phyloP scores from a whole-genome alignment of 1,140 invertebrate genomes.

The Radopholus similis region DNA sequence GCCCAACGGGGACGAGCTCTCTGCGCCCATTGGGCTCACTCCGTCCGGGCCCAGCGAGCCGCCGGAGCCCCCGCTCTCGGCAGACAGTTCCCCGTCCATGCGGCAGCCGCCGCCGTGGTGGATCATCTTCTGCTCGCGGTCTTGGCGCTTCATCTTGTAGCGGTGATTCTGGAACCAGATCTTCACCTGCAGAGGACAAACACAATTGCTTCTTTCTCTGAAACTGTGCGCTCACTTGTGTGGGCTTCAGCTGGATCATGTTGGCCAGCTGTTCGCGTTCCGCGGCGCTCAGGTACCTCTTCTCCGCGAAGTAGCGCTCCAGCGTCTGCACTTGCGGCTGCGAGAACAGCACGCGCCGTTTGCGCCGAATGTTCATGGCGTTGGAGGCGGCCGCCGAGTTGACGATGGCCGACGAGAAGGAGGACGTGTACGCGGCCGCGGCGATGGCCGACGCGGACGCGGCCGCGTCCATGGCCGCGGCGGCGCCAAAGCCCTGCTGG shows the following conservation, averaged over 20 bases:
- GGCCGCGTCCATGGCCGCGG: conserved; percentile 1
- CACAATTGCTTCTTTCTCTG: not conserved
- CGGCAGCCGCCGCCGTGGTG: not conserved
- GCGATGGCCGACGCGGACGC: not conserved
- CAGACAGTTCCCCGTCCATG: not conserved
- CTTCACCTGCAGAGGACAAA: conserved; percentile 76
- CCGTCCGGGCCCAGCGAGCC: not conserved
- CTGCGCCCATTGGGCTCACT: not conserved
- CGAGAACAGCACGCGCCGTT: conserved; percentile 89
- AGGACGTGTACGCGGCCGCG: not conserved
- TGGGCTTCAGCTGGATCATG: conserved; percentile 85
- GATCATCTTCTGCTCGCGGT: conserved; percentile 67
- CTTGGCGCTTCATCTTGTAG: conserved; percentile 69
- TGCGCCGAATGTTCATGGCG: conserved; percentile 64
- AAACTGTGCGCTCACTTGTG: conserved; percentile 70
- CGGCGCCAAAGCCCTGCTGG: not conserved
- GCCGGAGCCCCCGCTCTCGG: not conserved
- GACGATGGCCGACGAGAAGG: not conserved
- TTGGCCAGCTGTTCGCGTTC: conserved; percentile 90
- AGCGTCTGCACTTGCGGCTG: conserved; percentile 93
- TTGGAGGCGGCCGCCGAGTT: not conserved
- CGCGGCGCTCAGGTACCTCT: conserved; percentile 86
- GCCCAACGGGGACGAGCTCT: not conserved
- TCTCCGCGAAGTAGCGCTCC: conserved; percentile 85
- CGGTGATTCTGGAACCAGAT: conserved; percentile 86